Evolutionary conservation across 1,140 invertebrate species (phyloP), one percentile per base, ranked within the genome.

Genomic region (Pseudomyrmex dendroicus): DNA sequence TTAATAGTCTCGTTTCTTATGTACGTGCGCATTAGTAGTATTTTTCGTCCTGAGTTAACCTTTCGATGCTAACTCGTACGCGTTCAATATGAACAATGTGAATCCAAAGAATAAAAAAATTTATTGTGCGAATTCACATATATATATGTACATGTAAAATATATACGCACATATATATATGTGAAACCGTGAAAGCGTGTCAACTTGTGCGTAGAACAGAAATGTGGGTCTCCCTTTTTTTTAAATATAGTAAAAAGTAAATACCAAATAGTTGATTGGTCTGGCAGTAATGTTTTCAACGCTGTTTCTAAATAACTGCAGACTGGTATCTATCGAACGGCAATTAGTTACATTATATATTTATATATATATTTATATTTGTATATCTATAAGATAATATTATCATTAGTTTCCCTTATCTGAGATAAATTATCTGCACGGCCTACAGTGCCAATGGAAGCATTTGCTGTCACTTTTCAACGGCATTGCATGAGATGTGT

Each of bases 361-460:
- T 84, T 86, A 84, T 82, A 52, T 73, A 52, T 73, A 66, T 82
- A 73, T 84, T 61, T 80, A 73, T 80, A 84, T 86, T 83, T 89
- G 84, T 88, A 84, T 80, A 86, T 88, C 64, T 76, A 57, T 90
- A 85, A 87, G 86, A 83, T 84, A 74, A 62, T 89, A 87, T 87
- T 89, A 90, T 87, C 46, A 82, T 86, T 89, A 87, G 61, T 84
- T 86, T 82, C 63, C 61, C 78, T 91, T 74, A 63, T 17, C 20
- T 74, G 48, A 74, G 59, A 63, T 74, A 74, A 74, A 59, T 74
- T 86, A 73, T 84, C 85, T 90, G 89, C 85, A 83, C 85, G 87
- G 90, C 85, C 85, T 88, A 86, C 83, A 66, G 83, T 84, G 86
- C 89, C 90, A 90, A 91, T 91, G 90, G 91, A 92, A 91, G 89